Percentiles rank a stretch among this genome's conserved stretches.
These are phyloP conservation scores for Bombus superbus DNA, from an alignment of 1,140 invertebrate species.

Conservation along the genomic window DNA sequence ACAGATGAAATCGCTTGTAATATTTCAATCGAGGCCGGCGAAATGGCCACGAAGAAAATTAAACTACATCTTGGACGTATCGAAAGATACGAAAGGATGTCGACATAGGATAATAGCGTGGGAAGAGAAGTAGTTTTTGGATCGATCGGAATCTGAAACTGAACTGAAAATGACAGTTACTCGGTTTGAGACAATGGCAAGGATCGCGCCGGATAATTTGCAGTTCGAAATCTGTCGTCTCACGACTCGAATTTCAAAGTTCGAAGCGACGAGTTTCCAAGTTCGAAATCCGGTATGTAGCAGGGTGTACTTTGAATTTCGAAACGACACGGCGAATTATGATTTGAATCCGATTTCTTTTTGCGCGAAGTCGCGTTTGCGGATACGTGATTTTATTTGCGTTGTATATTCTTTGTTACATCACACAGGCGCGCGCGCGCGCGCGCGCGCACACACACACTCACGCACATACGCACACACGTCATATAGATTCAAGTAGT, in stretches of 20 bases:
- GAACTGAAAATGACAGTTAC: not conserved
- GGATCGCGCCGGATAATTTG: not conserved
- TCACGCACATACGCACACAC: no score
- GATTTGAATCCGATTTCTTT: not conserved
- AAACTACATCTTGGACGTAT: not conserved
- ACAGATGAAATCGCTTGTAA: not conserved
- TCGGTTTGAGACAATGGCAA: not conserved
- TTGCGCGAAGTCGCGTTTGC: not conserved
- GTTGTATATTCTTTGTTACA: no score
- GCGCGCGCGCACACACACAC: no score
- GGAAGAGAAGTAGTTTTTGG: not conserved
- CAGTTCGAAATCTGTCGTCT: conserved; percentile 5
- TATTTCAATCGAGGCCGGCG: no score
- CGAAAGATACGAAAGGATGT: not conserved
- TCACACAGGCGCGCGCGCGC: no score
- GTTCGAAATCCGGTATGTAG: not conserved
- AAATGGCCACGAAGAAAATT: not conserved
- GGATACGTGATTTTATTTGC: not conserved
- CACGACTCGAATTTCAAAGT: conserved; percentile 1
- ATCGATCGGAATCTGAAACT: not conserved
- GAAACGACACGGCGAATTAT: not conserved
- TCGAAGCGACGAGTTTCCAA: not conserved
- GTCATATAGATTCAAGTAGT: no score
- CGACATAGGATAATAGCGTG: not conserved
- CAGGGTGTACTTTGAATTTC: not conserved